Evolutionary conservation across 2,113 vertebrate species (phyloP), one percentile per base, ranked within the genome.

Genomic region (Chascanopsetta lugubris): DNA sequence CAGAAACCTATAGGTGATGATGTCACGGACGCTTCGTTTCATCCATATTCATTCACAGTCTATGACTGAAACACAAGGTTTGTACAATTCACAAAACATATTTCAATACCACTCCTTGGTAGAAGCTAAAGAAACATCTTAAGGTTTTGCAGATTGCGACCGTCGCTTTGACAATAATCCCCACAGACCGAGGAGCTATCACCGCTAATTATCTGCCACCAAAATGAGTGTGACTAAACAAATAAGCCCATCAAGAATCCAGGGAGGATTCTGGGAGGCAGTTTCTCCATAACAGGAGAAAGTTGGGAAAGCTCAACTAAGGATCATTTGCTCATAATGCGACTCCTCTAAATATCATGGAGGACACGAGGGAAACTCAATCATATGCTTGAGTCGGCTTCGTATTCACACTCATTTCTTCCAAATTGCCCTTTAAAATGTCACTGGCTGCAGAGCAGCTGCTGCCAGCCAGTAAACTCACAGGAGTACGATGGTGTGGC

Each of bases 371-470:
- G 46, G 38, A 75, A 79, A 83, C 48, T 57, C 72, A 86, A 75
- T 86, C 79, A 81, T 30, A 79, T 82, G 82, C 63, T 75, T 79
- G 75, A 83, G 56, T 64, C 75, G 34, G 27, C 70, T 57, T 72
- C 51, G 27, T 68, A 34, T 68, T 83, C 66, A 61, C 65, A 69
- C 72, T 30, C 20, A 15, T 65, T 79, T 79, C 60, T 68, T 69
- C n/a, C 54, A 80, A 83, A 76, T 66, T 82, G 51, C 70, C 80
- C 57, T 84, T 79, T 72, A 75, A 83, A 87, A 89, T 86, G 79
- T 87, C 85, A 84, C 58, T 0, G 53, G 40, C 77, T 75, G 50
- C 75, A 73, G 62, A 71, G 63, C 47, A 15, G 40, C 58, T 59
- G 49, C 15, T 6, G 47, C 54, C 63, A 45, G 45, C 51, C 27